Conservation (phyloP, 2,888 invertebrate species). For the Mythimna ferrago region DNA sequence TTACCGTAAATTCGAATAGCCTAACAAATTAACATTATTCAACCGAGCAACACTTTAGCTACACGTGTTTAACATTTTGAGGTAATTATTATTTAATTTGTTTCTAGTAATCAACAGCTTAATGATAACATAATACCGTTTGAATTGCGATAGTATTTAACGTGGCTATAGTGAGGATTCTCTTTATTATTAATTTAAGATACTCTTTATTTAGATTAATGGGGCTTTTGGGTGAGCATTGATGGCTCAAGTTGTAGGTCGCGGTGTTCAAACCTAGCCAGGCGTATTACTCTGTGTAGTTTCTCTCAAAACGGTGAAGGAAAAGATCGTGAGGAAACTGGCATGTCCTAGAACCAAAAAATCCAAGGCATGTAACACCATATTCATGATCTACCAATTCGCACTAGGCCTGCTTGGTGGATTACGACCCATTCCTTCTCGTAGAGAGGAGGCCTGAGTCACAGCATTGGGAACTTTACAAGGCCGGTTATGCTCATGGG, state of each 20-base stretch:
- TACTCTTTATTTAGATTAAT: neutral
- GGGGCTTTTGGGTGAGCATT: neutral
- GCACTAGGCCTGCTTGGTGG: too few relatives aligned
- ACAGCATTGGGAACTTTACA: too few relatives aligned
- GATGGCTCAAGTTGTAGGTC: too few relatives aligned
- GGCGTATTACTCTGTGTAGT: too few relatives aligned
- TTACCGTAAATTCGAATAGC: conserved; percentile 17
- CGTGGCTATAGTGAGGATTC: neutral
- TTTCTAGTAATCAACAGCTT: conserved; percentile 31
- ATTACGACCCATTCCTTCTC: too few relatives aligned
- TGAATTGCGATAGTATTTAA: conserved; percentile 16
- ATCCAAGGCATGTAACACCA: too few relatives aligned
- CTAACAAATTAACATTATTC: conserved; percentile 7
- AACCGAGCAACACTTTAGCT: conserved; percentile 31
- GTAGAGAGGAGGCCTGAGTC: too few relatives aligned
- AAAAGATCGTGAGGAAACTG: too few relatives aligned
- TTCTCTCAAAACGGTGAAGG: too few relatives aligned
- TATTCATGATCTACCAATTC: too few relatives aligned
- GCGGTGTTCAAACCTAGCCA: too few relatives aligned
- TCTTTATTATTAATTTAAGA: conserved; percentile 2
- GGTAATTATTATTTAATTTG: conserved; percentile 30
- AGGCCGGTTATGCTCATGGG: neutral
- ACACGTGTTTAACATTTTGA: conserved; percentile 43
- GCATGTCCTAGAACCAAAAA: too few relatives aligned
- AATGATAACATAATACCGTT: conserved; percentile 17